These are phyloP conservation scores for Simalia tracyae DNA, from an alignment of 2,797 vertebrate genomes.

Conservation along the genomic window DNA sequence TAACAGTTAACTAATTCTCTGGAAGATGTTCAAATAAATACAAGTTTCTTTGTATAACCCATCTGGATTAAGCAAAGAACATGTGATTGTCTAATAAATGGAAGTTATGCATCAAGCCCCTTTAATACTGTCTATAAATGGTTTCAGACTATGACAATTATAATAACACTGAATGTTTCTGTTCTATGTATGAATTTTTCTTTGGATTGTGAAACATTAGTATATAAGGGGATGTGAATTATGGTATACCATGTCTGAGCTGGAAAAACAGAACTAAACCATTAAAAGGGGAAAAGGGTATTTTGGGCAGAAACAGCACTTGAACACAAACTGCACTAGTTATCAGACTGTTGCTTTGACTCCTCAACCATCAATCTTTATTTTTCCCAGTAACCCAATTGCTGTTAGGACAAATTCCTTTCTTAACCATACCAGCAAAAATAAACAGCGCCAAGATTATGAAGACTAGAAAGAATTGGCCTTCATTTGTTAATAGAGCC, in stretches of 20 bases:
- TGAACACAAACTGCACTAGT: conserved; percentile 33
- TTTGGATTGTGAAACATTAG: conserved; percentile 65
- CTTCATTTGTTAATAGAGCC: conserved; percentile 19
- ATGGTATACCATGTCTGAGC: conserved; percentile 61
- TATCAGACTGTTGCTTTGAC: conserved; percentile 39
- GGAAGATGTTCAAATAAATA: conserved; percentile 14
- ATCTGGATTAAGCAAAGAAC: conserved; percentile 23
- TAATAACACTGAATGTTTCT: conserved; percentile 62
- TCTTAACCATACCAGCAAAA: conserved; percentile 34
- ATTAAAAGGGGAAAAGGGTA: conserved; percentile 53
- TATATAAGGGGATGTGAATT: conserved; percentile 60
- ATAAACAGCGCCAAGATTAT: conserved; percentile 29
- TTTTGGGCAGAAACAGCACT: conserved; percentile 51
- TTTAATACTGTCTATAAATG: neutral
- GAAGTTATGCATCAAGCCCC: conserved; percentile 33
- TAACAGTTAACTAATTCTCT: conserved; percentile 21
- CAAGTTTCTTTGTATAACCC: conserved; percentile 11
- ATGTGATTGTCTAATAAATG: conserved; percentile 45
- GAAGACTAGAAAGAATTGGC: conserved; percentile 1
- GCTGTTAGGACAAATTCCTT: conserved; percentile 36
- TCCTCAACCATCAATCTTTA: conserved; percentile 39
- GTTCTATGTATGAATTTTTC: conserved; percentile 58
- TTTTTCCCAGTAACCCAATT: conserved; percentile 37
- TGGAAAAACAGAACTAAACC: conserved; percentile 54
- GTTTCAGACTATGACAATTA: conserved; percentile 8